Conservation (phyloP, 2,113 vertebrate species). For the Oreochromis spilurus region DNA sequence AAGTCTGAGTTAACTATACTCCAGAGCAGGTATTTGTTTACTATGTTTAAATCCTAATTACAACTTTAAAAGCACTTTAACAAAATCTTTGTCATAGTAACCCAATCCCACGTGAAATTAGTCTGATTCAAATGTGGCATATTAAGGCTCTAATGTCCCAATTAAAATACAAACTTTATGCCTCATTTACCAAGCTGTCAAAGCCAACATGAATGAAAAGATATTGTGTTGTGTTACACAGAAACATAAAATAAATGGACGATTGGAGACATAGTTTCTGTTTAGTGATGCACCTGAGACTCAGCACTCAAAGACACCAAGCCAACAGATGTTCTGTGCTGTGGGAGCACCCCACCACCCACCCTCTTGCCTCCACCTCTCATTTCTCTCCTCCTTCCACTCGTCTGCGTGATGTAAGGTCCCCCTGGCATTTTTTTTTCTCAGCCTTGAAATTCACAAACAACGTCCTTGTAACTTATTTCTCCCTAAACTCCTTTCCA, state of each 20-base stretch:
- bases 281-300: constrained; percentile 45
- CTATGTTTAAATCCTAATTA: neutral
- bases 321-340: constrained; percentile 53
- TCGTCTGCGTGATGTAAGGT: constrained; percentile 29
- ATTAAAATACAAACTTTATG: constrained; percentile 19
- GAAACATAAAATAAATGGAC: neutral
- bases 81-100: neutral
- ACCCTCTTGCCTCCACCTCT: neutral
- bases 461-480: constrained; percentile 61
- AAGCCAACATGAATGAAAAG: neutral
- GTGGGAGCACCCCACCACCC: constrained; percentile 6
- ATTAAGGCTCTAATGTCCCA: constrained; percentile 38
- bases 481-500: constrained; percentile 46
- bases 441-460: constrained; percentile 55
- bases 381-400: constrained; percentile 3
- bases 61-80: neutral
- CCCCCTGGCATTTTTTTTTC: constrained; percentile 26
- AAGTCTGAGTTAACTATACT: neutral
- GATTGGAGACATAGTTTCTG: neutral
- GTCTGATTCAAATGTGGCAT: neutral
- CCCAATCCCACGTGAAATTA: neutral
- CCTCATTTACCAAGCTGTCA: constrained; percentile 11
- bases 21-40: neutral
- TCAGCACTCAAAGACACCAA: constrained; percentile 27
- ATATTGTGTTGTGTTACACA: neutral